These are phyloP conservation scores for Cheilosia vulpina DNA, from an alignment of 2,888 invertebrate species.

Conservation along the genomic window DNA sequence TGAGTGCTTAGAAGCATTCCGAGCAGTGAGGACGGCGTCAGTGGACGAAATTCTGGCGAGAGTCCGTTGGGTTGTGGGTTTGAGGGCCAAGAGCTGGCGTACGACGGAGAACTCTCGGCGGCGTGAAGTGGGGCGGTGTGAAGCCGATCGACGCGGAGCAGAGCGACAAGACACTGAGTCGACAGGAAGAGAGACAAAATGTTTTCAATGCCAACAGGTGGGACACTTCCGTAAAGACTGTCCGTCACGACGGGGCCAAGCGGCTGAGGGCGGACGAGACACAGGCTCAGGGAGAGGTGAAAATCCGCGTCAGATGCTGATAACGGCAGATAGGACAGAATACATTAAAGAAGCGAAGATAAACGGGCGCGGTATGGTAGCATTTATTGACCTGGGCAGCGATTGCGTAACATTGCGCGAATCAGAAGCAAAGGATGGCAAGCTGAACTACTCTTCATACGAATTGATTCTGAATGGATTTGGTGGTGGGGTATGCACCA, in stretches of 20 bases:
- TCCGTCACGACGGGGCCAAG: neutral
- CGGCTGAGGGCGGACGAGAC: neutral
- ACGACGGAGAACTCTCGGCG: neutral
- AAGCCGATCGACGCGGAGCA: neutral
- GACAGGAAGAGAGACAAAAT: neutral
- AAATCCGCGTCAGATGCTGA: constrained; percentile 6
- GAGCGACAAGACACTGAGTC: neutral
- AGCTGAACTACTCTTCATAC: neutral
- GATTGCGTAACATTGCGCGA: constrained; percentile 18
- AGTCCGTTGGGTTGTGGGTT: neutral
- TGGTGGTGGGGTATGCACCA: constrained; percentile 18
- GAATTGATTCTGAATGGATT: constrained; percentile 21
- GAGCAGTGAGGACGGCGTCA: neutral
- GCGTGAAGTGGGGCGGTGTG: neutral
- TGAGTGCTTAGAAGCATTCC: constrained; percentile 22
- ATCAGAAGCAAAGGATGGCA: constrained; percentile 1
- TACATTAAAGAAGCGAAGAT: neutral
- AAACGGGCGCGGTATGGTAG: constrained; percentile 9
- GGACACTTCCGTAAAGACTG: constrained; percentile 19
- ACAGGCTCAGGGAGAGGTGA: neutral
- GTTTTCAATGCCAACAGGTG: constrained; percentile 6
- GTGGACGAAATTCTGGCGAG: neutral
- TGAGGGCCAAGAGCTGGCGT: constrained; percentile 1
- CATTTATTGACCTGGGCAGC: constrained; percentile 34
- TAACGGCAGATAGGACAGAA: neutral